A percentile compares a stretch with the other conserved stretches of the same genome.
Evolutionary conservation across 2,797 vertebrate genomes (phyloP).

Genomic region (Aythya fuligula): DNA sequence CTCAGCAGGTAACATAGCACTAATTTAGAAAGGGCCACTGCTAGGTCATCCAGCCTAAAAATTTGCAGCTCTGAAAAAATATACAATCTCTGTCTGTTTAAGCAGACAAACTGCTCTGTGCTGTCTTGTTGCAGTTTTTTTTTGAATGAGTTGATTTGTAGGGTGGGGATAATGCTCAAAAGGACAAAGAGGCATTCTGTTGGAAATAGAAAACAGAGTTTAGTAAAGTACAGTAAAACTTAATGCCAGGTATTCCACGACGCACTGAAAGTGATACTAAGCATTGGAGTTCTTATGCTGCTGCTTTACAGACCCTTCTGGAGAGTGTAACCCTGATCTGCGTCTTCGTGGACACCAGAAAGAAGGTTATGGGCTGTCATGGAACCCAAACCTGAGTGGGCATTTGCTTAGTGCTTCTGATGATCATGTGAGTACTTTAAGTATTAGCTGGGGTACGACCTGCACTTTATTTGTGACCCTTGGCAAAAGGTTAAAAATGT

Average conservation of each 20-base stretch:
- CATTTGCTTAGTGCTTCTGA: constrained; percentile 97
- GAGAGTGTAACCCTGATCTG: constrained; percentile 95
- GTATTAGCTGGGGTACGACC: not conserved
- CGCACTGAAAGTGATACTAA: not conserved
- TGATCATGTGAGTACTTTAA: constrained; percentile 87
- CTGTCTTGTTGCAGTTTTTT: not conserved
- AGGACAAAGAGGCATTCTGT: not conserved
- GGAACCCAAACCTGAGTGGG: constrained; percentile 97
- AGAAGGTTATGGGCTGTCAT: constrained; percentile 96
- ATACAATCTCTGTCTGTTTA: not conserved
- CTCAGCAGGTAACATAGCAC: not conserved
- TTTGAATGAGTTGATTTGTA: not conserved
- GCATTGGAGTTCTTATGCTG: accelerated
- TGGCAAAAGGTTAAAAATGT: not conserved
- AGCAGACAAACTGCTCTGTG: not conserved
- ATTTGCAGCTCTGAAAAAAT: not conserved
- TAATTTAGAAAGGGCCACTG: not conserved
- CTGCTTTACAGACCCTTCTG: constrained; percentile 89
- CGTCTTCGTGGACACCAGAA: constrained; percentile 96
- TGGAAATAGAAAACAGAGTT: not conserved
- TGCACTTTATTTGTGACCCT: not conserved
- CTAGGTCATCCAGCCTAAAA: not conserved
- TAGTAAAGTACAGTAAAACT: not conserved
- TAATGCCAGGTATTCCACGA: accelerated
- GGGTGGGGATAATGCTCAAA: no score